These are phyloP conservation scores for Syngnathus typhle DNA, from an alignment of 2,113 vertebrate species.

Conservation along the genomic window DNA sequence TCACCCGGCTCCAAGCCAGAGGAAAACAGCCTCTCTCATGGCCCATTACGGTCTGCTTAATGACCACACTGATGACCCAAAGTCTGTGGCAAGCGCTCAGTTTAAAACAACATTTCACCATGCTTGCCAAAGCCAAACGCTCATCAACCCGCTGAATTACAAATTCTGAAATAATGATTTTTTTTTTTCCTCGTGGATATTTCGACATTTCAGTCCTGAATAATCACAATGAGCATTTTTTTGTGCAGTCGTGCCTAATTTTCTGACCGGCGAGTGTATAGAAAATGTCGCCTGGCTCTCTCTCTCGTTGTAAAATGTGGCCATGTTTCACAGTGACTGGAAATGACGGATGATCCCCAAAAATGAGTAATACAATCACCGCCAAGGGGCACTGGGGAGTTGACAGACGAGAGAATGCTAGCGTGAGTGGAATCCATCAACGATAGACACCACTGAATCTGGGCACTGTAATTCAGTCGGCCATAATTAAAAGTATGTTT, in stretches of 20 bases:
- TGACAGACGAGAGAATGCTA: constrained; percentile 17
- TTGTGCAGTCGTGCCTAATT: background rate
- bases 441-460: constrained; percentile 48
- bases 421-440: constrained; percentile 52
- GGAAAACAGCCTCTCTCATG: constrained; percentile 63
- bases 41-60: constrained; percentile 69
- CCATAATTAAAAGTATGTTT: constrained; percentile 73
- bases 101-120: constrained; percentile 54
- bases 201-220: background rate
- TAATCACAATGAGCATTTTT: background rate
- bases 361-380: constrained; percentile 68
- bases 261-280: background rate
- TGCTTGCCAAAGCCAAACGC: constrained; percentile 19
- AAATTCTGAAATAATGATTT: background rate
- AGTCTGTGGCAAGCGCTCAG: constrained; percentile 42
- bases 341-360: constrained; percentile 61
- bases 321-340: constrained; percentile 44
- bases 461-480: constrained; percentile 66
- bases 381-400: constrained; percentile 37
- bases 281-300: constrained; percentile 7
- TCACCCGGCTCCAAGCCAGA: constrained; percentile 45
- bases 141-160: constrained; percentile 14
- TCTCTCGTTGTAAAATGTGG: constrained; percentile 38
- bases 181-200: background rate
- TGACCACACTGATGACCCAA: constrained; percentile 63